Base-by-base conservation (phyloP, 2,797 vertebrate genomes). In the Bufotes viridis region DNA sequence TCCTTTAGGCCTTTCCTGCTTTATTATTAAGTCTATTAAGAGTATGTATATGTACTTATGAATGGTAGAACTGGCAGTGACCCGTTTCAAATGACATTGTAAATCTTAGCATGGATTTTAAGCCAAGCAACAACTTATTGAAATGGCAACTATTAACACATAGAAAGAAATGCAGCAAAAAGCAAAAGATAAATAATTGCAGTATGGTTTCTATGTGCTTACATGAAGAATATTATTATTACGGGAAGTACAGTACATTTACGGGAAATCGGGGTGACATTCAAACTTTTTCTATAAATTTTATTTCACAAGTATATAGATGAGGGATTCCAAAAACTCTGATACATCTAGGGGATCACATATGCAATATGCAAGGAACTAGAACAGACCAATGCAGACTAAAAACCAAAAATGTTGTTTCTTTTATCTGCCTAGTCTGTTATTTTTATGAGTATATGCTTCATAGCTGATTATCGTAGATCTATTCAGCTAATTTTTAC, bases 1-100 rank as follows among this genome's bases (percentile, higher is more conserved):
- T 83, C 72, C 84, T 89, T 87, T 87, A 89, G 84, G 88, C 24
- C 63, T 89, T 87, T 79, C 63, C 81, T 60, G 70, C 72, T 87
- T 87, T 85, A 63, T 74, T 87, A 89, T 89, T 87, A 89, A 87
- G 88, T 83, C 88, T 87, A 89, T 89, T 89, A 89, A 87, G 85
- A 84, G 72, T 87, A 84, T 84, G 88, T 87, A 89, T 87, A 89
- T 87, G 84, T 85, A 89, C 79, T 89, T 78, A 63, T 83, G 88
- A 89, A 83, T 84, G 65, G 80, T 60, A 42, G 88, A 89, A 89
- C 88, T 86, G 69, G 74, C 88, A 83, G 80, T 89, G 88, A 89
- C 88, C 88, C 88, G 63, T 89, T 82, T 89, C 88, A 83, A 89
- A 89, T 89, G 70, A 61, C 63, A n/a, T 49, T 55, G 63, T 89